These are phyloP conservation scores for Crambe crambe DNA, from an alignment of 37 sponge, comb jelly and placozoan genomes.

Conservation along the genomic window DNA sequence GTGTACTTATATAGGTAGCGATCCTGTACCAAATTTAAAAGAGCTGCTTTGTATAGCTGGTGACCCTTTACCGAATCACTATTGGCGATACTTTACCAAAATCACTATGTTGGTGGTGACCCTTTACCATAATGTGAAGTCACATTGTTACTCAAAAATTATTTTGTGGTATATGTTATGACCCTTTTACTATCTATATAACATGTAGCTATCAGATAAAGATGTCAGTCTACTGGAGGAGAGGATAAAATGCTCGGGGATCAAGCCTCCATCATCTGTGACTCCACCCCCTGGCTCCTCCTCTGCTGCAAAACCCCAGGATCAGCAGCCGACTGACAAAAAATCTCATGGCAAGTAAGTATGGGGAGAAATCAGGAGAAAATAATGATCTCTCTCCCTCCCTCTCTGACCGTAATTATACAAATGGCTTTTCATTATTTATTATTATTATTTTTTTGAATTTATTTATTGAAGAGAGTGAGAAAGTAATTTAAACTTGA, in stretches of 20 bases:
- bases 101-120: background rate
- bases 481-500: background rate
- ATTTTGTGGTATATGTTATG: background rate
- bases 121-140: background rate
- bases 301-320: background rate
- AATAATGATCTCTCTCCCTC: no score
- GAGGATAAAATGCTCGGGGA: slow-evolving; percentile 49
- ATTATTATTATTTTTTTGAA: no score
- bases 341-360: background rate
- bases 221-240: slow-evolving; percentile 79
- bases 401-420: no score
- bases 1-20: no score
- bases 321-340: background rate
- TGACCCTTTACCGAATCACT: background rate
- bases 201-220: slow-evolving; percentile 62
- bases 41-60: background rate
- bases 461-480: background rate
- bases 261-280: slow-evolving; percentile 15
- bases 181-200: background rate
- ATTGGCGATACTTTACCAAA: background rate
- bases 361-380: background rate
- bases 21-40: no score
- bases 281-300: background rate
- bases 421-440: no score
- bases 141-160: background rate